Evolutionary conservation across 2,888 invertebrate species (phyloP).

Genomic region (Watsonalla binaria): DNA sequence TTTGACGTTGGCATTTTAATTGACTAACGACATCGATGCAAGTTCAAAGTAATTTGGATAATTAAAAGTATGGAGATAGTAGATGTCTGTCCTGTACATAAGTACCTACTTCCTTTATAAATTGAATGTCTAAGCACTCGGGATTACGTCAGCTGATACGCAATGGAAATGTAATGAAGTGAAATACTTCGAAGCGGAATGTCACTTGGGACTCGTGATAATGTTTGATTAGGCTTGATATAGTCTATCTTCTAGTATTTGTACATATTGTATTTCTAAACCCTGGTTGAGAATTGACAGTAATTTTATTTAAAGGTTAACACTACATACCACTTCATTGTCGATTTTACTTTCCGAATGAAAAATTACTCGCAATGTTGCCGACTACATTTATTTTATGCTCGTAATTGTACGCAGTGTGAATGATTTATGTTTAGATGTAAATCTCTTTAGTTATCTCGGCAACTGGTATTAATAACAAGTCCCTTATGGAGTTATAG

Average conservation of each 20-base stretch:
- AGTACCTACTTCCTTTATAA: background rate
- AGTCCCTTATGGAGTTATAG: slow-evolving; percentile 11
- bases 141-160: no score
- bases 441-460: slow-evolving; percentile 20
- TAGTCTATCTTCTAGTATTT: no score
- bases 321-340: slow-evolving; percentile 12
- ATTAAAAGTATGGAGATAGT: no score
- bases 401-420: slow-evolving; percentile 27
- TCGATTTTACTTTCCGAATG: slow-evolving; percentile 19
- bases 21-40: background rate
- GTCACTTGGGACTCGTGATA: no score
- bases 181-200: no score
- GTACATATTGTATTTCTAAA: no score
- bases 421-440: slow-evolving; percentile 36
- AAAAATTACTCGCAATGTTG: slow-evolving; percentile 31
- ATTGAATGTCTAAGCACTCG: no score
- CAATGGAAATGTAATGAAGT: no score
- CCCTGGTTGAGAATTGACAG: no score
- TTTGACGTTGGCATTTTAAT: background rate
- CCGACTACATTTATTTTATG: slow-evolving; percentile 9
- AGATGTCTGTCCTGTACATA: background rate
- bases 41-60: background rate
- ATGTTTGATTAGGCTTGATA: no score
- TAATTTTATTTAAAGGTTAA: no score
- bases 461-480: slow-evolving; percentile 25